Percentiles rank a stretch among this genome's conserved stretches.
Evolutionary conservation across 2,797 vertebrate species (phyloP).

Genomic region (Scarus forsteni): DNA sequence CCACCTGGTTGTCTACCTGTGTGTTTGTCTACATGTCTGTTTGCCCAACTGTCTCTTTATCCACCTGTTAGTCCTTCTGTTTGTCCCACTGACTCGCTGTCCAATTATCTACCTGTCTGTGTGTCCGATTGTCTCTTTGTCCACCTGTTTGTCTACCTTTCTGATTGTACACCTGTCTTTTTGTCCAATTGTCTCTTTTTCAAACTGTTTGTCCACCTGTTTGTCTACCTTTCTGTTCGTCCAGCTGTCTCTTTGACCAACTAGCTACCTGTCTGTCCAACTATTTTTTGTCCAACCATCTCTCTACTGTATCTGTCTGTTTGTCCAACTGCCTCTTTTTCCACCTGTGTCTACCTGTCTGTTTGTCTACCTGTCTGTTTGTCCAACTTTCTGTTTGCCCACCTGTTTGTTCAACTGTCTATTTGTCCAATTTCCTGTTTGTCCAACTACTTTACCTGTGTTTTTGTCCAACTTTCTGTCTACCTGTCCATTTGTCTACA

Average conservation of each 20-base stretch:
- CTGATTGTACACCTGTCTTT: conserved; percentile 30
- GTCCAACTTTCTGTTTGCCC: conserved; percentile 13
- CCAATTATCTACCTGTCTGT: not conserved
- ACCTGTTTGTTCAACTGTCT: conserved; percentile 30
- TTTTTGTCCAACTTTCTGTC: not conserved
- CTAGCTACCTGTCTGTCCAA: no score
- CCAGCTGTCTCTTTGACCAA: no score
- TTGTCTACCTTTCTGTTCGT: not conserved
- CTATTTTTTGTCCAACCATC: no score
- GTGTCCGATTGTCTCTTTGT: no score
- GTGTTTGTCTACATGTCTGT: conserved; percentile 67
- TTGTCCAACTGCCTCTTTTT: no score
- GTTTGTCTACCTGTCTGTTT: conserved; percentile 71
- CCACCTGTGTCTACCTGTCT: conserved; percentile 9
- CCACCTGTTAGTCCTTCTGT: conserved; percentile 36
- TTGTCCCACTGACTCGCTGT: not conserved
- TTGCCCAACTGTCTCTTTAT: conserved; percentile 36
- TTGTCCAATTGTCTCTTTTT: conserved; percentile 1
- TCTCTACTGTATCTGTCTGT: no score
- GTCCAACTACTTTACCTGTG: conserved; percentile 36
- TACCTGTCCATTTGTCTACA: not conserved
- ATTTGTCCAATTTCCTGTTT: not conserved
- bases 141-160: not conserved
- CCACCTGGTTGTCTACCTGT: conserved; percentile 9
- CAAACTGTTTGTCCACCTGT: not conserved